phyloP scores from a whole-genome alignment of 2,797 vertebrate genomes.

The Phyllotis vaccarum region DNA sequence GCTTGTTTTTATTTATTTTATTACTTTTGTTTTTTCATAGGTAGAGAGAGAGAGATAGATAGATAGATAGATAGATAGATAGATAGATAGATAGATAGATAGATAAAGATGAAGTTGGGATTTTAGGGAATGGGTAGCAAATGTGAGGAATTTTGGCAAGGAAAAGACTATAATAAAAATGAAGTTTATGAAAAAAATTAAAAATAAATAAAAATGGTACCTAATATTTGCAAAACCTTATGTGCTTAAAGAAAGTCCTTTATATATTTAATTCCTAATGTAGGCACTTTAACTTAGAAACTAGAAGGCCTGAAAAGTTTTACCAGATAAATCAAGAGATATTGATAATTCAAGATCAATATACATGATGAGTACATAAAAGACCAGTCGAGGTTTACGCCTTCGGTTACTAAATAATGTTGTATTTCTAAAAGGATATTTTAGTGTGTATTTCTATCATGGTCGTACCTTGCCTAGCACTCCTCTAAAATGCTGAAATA shows the following conservation, averaged over 20 bases:
- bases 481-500: conserved; percentile 1
- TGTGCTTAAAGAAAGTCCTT: conserved; percentile 1
- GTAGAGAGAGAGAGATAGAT: background rate
- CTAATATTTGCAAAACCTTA: conserved; percentile 3
- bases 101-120: background rate
- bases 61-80: background rate
- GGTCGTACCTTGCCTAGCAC: background rate
- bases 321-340: background rate
- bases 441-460: background rate
- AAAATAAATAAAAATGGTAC: background rate
- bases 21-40: background rate
- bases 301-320: background rate
- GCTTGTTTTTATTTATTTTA: background rate
- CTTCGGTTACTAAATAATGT: conserved; percentile 27
- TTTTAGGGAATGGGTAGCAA: background rate
- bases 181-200: background rate
- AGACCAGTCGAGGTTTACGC: background rate
- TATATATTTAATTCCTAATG: conserved; percentile 1
- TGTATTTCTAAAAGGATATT: conserved; percentile 2
- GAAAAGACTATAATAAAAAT: background rate
- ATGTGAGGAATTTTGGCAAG: background rate
- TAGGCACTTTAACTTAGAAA: conserved; percentile 50
- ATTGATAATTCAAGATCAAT: background rate
- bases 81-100: background rate
- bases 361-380: background rate